A percentile compares a stretch with the other conserved stretches of the same genome.
These are phyloP conservation scores for Siderastrea siderea DNA, from an alignment of 92 coral and sea anemone species.

Conservation along the genomic window DNA sequence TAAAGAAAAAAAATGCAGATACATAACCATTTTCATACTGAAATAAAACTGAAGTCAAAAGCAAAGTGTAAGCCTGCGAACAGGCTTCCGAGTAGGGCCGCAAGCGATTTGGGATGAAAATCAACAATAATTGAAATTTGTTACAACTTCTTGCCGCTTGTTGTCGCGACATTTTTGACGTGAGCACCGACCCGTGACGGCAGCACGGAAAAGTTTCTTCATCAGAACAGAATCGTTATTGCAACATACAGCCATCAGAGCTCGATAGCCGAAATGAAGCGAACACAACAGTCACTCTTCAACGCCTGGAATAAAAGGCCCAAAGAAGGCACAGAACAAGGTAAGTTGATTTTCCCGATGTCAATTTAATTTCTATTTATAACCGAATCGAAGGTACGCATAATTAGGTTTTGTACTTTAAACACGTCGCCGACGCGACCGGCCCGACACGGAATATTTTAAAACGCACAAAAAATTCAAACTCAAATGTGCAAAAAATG, in stretches of 20 bases:
- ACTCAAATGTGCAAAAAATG: neutral
- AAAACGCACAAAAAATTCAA: neutral
- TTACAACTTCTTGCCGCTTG: too few species aligned
- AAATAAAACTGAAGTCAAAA: neutral
- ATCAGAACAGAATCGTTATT: neutral
- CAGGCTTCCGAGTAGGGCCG: too few species aligned
- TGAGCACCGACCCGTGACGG: slow-evolving; percentile 9
- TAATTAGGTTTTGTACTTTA: neutral
- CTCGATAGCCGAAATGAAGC: neutral
- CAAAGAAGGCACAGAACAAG: slow-evolving; percentile 27
- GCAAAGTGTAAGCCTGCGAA: neutral
- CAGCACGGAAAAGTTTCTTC: neutral
- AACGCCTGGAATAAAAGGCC: slow-evolving; percentile 1
- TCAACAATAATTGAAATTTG: too few species aligned
- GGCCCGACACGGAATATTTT: neutral
- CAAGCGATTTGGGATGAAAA: too few species aligned
- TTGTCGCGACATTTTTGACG: neutral
- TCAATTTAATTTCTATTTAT: neutral
- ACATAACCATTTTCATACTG: neutral
- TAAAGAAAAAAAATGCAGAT: neutral
- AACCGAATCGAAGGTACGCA: neutral
- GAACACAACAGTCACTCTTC: neutral
- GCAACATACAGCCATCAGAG: neutral
- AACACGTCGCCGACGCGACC: neutral
- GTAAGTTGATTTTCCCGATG: slow-evolving; percentile 7